These are phyloP conservation scores for Lamprologus speciosus DNA, from an alignment of 2,113 vertebrate species.

Conservation along the genomic window DNA sequence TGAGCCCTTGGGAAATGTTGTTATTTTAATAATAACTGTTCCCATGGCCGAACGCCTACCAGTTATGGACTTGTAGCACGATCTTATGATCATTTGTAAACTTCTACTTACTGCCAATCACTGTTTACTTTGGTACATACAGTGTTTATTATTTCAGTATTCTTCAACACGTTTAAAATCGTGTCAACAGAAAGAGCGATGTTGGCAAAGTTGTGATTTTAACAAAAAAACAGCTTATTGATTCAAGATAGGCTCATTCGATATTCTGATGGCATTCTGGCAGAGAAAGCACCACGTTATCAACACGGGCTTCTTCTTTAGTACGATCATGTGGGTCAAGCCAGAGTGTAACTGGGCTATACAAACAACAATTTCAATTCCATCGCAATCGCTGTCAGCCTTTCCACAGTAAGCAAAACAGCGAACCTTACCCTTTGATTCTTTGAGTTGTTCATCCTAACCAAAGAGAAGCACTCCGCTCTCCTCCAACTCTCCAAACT, in stretches of 20 bases:
- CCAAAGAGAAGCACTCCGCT: background rate
- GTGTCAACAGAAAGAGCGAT: background rate
- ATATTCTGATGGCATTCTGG: background rate
- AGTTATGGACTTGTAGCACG: background rate
- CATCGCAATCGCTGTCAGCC: background rate
- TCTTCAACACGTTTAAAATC: background rate
- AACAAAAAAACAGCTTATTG: background rate
- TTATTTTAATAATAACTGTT: background rate
- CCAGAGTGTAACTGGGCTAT: background rate
- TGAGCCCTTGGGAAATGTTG: background rate
- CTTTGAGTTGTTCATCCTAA: constrained; percentile 66
- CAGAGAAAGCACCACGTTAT: background rate
- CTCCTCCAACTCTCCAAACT: constrained; percentile 50
- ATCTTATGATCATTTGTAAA: background rate
- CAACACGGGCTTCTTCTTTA: background rate
- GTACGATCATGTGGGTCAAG: background rate
- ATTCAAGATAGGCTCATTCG: background rate
- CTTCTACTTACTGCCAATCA: background rate
- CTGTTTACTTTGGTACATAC: background rate
- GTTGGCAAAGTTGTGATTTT: background rate
- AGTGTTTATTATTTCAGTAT: background rate
- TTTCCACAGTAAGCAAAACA: background rate
- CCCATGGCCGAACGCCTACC: background rate
- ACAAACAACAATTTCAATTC: background rate
- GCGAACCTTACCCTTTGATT: constrained; percentile 59